Percentiles rank a stretch among this genome's conserved stretches.
phyloP scores from a whole-genome alignment of 1,140 invertebrate genomes.

The Tribolium madens region DNA sequence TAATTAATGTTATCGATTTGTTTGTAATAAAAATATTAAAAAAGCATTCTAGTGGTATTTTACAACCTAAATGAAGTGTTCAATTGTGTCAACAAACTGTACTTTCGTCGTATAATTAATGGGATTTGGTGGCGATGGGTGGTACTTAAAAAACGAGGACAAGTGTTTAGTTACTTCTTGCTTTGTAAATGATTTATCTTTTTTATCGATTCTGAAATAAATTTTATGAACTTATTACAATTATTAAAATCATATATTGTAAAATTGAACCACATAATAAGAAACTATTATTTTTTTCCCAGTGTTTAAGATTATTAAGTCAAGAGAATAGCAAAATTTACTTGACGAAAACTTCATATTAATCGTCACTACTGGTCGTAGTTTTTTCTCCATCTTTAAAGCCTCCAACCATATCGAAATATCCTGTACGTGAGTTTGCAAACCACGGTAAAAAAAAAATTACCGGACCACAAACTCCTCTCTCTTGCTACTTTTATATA shows the following conservation, averaged over 20 bases:
- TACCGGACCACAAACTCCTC: neutral
- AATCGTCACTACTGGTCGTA: neutral
- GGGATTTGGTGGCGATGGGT: neutral
- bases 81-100: neutral
- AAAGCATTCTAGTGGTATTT: neutral
- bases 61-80: neutral
- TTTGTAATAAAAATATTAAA: neutral
- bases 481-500: too few species aligned
- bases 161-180: neutral
- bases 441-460: neutral
- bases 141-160: neutral
- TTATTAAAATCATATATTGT: too few species aligned
- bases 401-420: neutral
- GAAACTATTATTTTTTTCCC: too few species aligned
- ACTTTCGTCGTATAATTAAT: neutral
- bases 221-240: too few species aligned
- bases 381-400: neutral
- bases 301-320: too few species aligned
- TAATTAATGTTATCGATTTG: neutral
- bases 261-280: too few species aligned
- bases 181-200: neutral
- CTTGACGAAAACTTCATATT: neutral
- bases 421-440: neutral
- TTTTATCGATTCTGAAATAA: neutral
- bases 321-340: too few species aligned